Evolutionary conservation across 2,888 invertebrate species (phyloP).

Genomic region (Cryptops parisi): DNA sequence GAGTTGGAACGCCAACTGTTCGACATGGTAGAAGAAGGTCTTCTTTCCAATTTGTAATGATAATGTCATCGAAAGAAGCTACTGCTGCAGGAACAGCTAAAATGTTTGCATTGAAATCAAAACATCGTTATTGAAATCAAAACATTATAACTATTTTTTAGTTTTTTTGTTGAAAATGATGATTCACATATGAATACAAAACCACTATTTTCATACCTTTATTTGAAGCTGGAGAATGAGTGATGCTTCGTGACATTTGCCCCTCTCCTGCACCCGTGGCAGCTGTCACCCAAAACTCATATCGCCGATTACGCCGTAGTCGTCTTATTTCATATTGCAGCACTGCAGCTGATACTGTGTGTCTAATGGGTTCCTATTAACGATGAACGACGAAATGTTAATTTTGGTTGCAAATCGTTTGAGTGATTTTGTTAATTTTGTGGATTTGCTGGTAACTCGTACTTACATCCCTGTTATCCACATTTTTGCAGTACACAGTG

Average conservation of each 20-base stretch:
- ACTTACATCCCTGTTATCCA: conserved; percentile 15
- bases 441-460: neutral
- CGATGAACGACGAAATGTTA: too few relatives aligned
- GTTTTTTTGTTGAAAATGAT: neutral
- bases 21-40: conserved; percentile 15
- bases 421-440: too few relatives aligned
- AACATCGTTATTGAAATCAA: too few relatives aligned
- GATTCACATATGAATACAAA: neutral
- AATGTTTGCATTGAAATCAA: too few relatives aligned
- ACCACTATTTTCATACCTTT: conserved; percentile 25
- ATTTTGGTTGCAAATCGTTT: too few relatives aligned
- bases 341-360: conserved; percentile 8
- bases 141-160: neutral
- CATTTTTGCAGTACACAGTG: conserved; percentile 25
- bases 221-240: conserved; percentile 25
- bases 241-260: conserved; percentile 25
- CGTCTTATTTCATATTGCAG: conserved; percentile 21
- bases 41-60: conserved; percentile 17
- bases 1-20: conserved; percentile 17
- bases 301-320: conserved; percentile 23
- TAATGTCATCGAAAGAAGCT: conserved; percentile 16
- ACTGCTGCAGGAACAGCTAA: conserved; percentile 18
- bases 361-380: neutral
- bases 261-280: conserved; percentile 22
- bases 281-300: conserved; percentile 19